These are phyloP conservation scores for Odiellus spinosus DNA, from an alignment of 2,888 invertebrate species.

Conservation along the genomic window DNA sequence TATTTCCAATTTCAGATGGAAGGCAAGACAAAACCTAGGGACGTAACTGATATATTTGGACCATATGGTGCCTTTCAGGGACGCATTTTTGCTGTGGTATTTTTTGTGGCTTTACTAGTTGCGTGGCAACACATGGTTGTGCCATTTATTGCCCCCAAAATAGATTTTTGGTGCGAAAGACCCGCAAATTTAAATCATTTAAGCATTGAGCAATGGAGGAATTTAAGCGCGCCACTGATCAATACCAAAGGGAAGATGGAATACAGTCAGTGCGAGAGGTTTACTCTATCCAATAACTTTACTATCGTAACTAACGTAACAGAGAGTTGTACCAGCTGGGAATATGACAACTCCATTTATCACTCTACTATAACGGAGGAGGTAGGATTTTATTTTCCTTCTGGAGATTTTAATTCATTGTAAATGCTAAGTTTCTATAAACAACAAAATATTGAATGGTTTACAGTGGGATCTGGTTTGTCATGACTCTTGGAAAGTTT, in stretches of 20 bases:
- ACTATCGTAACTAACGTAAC: not conserved
- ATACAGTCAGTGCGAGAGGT: not conserved
- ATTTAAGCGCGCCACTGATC: constrained; percentile 1
- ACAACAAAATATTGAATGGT: not conserved
- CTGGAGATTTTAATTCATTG: too few species aligned
- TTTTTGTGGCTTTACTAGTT: constrained; percentile 41
- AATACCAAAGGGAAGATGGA: not conserved
- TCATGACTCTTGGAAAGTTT: constrained; percentile 13
- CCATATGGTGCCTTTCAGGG: constrained; percentile 11
- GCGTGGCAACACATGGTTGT: constrained; percentile 64
- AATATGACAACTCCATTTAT: constrained; percentile 14
- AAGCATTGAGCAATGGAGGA: constrained; percentile 10
- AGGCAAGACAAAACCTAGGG: not conserved
- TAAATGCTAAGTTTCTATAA: not conserved
- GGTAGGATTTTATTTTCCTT: constrained; percentile 7
- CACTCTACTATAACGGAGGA: constrained; percentile 12
- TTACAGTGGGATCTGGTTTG: constrained; percentile 18
- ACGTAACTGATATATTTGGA: constrained; percentile 11
- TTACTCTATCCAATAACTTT: not conserved
- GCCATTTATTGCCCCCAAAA: constrained; percentile 51
- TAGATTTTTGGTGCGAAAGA: constrained; percentile 51
- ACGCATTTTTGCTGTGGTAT: constrained; percentile 8
- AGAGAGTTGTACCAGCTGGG: constrained; percentile 11
- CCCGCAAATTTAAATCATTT: constrained; percentile 30
- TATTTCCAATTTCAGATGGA: too few species aligned